Evolutionary conservation across 2,113 vertebrate genomes (phyloP).

Genomic region (Amphiprion percula): DNA sequence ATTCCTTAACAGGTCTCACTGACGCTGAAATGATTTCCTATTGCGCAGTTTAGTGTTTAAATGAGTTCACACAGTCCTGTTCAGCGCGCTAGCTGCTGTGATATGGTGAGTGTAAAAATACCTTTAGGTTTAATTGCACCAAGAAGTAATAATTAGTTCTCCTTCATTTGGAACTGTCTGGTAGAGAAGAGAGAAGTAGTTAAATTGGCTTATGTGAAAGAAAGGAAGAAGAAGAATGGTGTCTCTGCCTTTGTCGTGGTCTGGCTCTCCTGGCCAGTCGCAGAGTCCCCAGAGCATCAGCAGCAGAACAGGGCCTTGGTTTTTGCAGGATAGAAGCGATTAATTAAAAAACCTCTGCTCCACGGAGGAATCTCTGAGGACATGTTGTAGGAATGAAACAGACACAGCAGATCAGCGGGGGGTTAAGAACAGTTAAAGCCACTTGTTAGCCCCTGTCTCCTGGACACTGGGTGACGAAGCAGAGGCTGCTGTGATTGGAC

Average conservation of each 20-base stretch:
- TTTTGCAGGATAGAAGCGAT: conserved; percentile 49
- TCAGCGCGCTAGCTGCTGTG: background rate
- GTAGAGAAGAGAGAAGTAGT: background rate
- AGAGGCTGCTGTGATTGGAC: conserved; percentile 6
- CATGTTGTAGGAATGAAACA: conserved; percentile 24
- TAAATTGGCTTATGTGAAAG: conserved; percentile 18
- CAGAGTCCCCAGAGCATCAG: conserved; percentile 32
- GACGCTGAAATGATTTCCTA: conserved; percentile 3
- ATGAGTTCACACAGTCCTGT: conserved; percentile 11
- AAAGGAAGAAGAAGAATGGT: background rate
- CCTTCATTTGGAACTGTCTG: background rate
- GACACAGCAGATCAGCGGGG: conserved; percentile 23
- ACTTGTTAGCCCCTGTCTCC: conserved; percentile 31
- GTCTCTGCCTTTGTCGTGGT: background rate
- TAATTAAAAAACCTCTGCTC: conserved; percentile 63
- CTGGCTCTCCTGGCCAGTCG: background rate
- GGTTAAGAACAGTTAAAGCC: conserved; percentile 31
- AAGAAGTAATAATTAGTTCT: conserved; percentile 25
- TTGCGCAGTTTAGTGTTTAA: conserved; percentile 14
- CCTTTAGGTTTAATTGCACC: conserved; percentile 5
- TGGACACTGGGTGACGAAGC: conserved; percentile 30
- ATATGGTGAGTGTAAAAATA: conserved; percentile 35
- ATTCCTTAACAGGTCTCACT: conserved; percentile 1
- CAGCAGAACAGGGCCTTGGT: conserved; percentile 28
- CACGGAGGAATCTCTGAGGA: conserved; percentile 42